Conservation (phyloP, 2,113 vertebrate genomes). For the Willisornis vidua region DNA sequence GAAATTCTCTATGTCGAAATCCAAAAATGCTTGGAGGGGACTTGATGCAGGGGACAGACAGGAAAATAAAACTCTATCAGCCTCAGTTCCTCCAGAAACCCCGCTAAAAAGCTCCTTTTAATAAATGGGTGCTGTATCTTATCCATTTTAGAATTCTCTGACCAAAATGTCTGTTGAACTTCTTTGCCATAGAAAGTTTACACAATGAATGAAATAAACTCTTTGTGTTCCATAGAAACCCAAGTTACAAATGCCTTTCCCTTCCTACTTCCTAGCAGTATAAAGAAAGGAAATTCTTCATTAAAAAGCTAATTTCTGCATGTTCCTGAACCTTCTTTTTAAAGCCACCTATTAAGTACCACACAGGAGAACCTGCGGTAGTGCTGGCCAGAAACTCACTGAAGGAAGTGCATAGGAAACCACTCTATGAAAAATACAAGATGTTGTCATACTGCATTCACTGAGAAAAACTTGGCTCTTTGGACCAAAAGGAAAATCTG, state of each 20-base stretch:
- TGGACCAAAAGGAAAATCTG: neutral
- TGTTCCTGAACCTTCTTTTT: constrained; percentile 13
- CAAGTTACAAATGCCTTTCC: neutral
- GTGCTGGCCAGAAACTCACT: neutral
- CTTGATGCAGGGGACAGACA: neutral
- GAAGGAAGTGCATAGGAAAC: constrained; percentile 47
- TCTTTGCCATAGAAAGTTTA: neutral
- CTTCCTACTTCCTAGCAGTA: constrained; percentile 42
- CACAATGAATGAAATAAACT: neutral
- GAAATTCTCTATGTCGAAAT: neutral
- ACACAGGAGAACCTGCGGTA: neutral
- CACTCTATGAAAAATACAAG: constrained; percentile 4
- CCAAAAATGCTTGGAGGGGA: neutral
- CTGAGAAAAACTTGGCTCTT: neutral
- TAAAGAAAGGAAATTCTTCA: constrained; percentile 50
- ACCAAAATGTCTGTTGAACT: neutral
- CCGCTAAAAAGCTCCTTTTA: neutral
- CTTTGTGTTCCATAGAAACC: neutral
- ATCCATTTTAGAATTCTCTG: neutral
- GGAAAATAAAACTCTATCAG: neutral
- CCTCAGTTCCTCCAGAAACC: neutral
- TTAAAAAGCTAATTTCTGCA: constrained; percentile 16
- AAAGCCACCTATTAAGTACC: neutral
- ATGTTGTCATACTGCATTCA: neutral
- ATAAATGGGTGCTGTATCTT: neutral